phyloP scores from a whole-genome alignment of 1,140 invertebrate species.

The Wasmannia auropunctata region DNA sequence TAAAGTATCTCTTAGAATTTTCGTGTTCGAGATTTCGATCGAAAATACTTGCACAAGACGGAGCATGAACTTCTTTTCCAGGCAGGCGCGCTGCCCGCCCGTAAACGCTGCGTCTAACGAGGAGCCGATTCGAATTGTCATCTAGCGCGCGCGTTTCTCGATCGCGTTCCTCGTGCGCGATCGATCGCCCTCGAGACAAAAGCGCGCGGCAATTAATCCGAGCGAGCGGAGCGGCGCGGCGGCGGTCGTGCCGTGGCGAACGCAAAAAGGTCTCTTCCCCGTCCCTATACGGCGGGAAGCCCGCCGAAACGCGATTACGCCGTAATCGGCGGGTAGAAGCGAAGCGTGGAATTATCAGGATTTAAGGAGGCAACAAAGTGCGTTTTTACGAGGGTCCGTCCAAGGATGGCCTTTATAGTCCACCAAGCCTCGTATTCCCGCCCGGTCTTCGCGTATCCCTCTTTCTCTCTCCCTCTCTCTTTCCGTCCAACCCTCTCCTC shows the following conservation, averaged over 20 bases:
- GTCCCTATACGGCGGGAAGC: slow-evolving; percentile 59
- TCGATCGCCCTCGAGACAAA: slow-evolving; percentile 64
- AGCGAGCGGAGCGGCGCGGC: slow-evolving; percentile 3
- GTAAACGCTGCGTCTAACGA: neutral
- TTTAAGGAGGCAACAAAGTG: slow-evolving; percentile 77
- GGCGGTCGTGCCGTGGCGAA: slow-evolving; percentile 61
- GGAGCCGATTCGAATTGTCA: neutral
- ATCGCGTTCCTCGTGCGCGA: neutral
- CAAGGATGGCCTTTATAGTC: slow-evolving; percentile 76
- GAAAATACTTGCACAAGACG: neutral
- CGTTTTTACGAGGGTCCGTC: slow-evolving; percentile 76
- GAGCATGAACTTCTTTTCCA: neutral
- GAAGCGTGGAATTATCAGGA: slow-evolving; percentile 77
- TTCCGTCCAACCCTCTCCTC: neutral
- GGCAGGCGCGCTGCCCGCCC: neutral
- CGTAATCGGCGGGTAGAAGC: slow-evolving; percentile 73
- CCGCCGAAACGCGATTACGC: slow-evolving; percentile 73
- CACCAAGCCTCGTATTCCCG: slow-evolving; percentile 70
- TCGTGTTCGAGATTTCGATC: neutral
- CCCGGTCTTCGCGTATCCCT: slow-evolving; percentile 11
- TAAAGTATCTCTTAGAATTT: neutral
- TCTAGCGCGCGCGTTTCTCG: neutral
- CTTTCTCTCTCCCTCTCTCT: too few species aligned
- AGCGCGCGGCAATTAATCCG: slow-evolving; percentile 69
- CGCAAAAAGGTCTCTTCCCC: slow-evolving; percentile 66